Evolutionary conservation across 2,888 invertebrate genomes (phyloP), one percentile per base, ranked within the genome.

Genomic region (Eugnorisma glareosa): DNA sequence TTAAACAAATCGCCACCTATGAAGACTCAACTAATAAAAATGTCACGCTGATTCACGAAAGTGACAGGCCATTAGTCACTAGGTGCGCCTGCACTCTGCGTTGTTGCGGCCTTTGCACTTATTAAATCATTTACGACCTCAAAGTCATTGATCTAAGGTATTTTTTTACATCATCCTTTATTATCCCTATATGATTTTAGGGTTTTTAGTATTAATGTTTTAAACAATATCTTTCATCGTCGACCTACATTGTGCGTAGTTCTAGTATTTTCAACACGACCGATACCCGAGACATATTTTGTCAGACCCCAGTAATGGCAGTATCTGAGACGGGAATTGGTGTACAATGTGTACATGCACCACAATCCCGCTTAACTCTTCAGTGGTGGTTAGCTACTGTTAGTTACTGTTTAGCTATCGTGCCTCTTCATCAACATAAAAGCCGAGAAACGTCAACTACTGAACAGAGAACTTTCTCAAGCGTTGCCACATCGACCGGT

Each of bases 11-110:
- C 51, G 67, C 43, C 67, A 61, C 68, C 64, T 69, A 57, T 63
- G 31, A 75, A 69, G 73, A 86, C 51, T 75, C 79, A 75, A 67
- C 79, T 51, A 78, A 86, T 82, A 82, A 83, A 83, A 84, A 84
- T 86, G 86, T 78, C 72, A 66, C 54, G 51, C 63, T 64, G 59
- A 79, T 61, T 82, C 83, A 67, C 59, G 67, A 79, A 79, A 86
- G 59, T 78, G 54, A n/a, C 63, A n/a, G 40, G 2, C 8, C 7
- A 86, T 86, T 86, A 84, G 67, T 59, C 57, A 82, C 28, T 48
- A 35, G 2, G 35, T 73, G 51, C 59, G 63, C 51, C 54, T 81
- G 68, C 72, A 69, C 59, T 70, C 11, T 79, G 61, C 57, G 57
- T 43, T 54, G 35, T 51, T 66, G 59, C 18, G 69, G 79, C 69